These are phyloP conservation scores for Aurelia aurita complex sp. Pacific DNA, from an alignment of 30 jellyfish, hydroid and myxozoan species.

Conservation along the genomic window DNA sequence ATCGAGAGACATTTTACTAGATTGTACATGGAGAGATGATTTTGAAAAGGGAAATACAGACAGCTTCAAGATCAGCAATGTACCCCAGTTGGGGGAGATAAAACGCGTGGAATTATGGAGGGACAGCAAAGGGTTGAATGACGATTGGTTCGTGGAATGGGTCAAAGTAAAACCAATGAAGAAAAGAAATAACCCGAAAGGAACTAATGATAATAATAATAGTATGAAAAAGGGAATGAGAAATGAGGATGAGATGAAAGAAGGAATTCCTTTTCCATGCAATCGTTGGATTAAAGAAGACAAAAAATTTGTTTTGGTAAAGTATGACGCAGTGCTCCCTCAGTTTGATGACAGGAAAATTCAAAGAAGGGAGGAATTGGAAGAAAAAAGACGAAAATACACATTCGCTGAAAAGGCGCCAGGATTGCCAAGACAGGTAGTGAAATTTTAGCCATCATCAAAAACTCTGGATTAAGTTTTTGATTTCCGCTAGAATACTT, in stretches of 20 bases:
- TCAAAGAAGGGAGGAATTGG: conserved; percentile 81
- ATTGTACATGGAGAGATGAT: conserved; percentile 90
- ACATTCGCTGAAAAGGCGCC: conserved; percentile 59
- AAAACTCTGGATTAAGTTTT: too few species aligned
- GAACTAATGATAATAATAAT: background rate
- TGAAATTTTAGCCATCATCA: too few species aligned
- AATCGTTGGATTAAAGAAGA: conserved; percentile 90
- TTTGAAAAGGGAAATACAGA: conserved; percentile 92
- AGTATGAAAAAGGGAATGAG: background rate
- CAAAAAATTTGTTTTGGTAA: conserved; percentile 30
- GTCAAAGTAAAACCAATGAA: conserved; percentile 55
- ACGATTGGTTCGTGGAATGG: conserved; percentile 96
- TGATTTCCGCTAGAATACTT: too few species aligned
- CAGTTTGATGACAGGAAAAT: conserved; percentile 82
- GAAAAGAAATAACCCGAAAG: background rate
- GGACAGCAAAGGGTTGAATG: conserved; percentile 83
- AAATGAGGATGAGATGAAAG: background rate
- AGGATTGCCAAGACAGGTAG: conserved; percentile 88
- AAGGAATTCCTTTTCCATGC: conserved; percentile 78
- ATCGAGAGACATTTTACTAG: conserved; percentile 78
- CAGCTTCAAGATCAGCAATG: conserved; percentile 63
- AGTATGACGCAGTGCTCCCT: conserved; percentile 85
- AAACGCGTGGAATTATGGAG: conserved; percentile 77
- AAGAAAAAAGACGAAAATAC: conserved; percentile 63
- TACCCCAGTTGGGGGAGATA: conserved; percentile 68